Base-by-base conservation (phyloP, 1,140 invertebrate species). In the Scaptomyza montana region DNA sequence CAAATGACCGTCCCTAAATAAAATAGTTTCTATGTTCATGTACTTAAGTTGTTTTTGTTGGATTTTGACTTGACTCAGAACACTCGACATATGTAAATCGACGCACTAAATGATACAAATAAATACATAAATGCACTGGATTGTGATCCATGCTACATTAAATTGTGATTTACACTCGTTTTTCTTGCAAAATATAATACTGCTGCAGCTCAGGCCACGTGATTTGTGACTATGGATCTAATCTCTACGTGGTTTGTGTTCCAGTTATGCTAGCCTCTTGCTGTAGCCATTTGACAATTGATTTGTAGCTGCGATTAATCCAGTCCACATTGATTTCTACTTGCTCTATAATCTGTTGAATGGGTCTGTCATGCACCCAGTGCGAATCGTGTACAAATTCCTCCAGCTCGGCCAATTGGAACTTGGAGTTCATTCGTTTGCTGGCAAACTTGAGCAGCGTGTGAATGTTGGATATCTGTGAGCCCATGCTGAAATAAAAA, bases 321-420 rank as follows among this genome's bases (percentile, higher is more conserved):
- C 97, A 98, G 55, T 94, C 93, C 0, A 97, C 94, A 81, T 98
- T 98, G 3, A 95, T 94, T 79, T 95, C 94, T 0, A 95, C 95
- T 47, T 96, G 94, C 81, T 98, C 97, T 2, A 97, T 92, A 0
- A 95, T 94, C 92, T 98, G 97, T 65, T 95, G 93, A 0, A 96
- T 94, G 2, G 95, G 94, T 57, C 96, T 92, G 1, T 95, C 95
- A 4, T 97, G 92, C 39, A 95, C 94, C 21, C 93, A 93, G 46
- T 92, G 92, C 21, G 94, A 93, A 41, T 94, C 93, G 0, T 92
- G 92, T 0, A 94, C 93, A 76, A 96, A 96, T 28, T 94, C 93
- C 74, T 94, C 93, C 54, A 97, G 96, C 92, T 97, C 95, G 78
- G 94, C 93, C 7, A 97, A 92, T 91, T 97, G 96, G 84, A 95